phyloP scores from a whole-genome alignment of 2,797 vertebrate genomes.

The Emys orbicularis region DNA sequence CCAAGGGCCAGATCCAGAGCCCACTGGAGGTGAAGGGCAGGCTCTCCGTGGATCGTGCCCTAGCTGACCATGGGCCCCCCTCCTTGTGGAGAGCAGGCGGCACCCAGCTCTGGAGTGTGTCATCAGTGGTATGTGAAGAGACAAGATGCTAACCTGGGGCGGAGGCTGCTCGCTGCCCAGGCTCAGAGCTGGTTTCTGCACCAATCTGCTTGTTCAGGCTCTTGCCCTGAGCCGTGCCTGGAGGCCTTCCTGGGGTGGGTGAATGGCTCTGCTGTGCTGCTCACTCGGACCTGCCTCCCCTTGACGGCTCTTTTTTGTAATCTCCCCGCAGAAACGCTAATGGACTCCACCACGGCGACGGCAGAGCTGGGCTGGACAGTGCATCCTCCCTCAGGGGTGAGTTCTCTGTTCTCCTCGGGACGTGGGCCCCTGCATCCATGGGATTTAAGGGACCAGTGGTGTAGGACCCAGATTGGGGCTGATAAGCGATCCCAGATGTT shows the following conservation, averaged over 20 bases:
- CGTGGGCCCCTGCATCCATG: neutral
- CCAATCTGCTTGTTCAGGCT: conserved; percentile 53
- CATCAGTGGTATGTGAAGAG: conserved; percentile 17
- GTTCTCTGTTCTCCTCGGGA: conserved; percentile 56
- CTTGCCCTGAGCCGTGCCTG: neutral
- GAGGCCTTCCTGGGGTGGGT: neutral
- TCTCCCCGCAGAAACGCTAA: conserved; percentile 89
- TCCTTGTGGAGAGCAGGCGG: neutral
- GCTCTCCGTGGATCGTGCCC: neutral
- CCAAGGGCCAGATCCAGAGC: neutral
- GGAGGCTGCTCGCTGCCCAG: conserved; percentile 8
- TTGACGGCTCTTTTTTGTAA: conserved; percentile 49
- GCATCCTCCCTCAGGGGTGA: conserved; percentile 93
- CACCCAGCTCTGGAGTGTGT: neutral
- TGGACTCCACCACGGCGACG: conserved; percentile 97
- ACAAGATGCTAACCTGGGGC: conserved; percentile 23
- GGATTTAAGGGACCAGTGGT: fast-evolving
- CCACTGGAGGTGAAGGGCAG: neutral
- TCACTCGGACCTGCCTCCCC: too few species aligned
- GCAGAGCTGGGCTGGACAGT: conserved; percentile 97
- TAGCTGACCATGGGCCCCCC: neutral
- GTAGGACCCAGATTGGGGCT: neutral
- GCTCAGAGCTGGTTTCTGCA: conserved; percentile 59
- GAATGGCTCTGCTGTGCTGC: neutral
- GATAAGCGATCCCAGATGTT: neutral